Conservation (phyloP, 2,113 vertebrate species). For the Pao palembangensis region DNA sequence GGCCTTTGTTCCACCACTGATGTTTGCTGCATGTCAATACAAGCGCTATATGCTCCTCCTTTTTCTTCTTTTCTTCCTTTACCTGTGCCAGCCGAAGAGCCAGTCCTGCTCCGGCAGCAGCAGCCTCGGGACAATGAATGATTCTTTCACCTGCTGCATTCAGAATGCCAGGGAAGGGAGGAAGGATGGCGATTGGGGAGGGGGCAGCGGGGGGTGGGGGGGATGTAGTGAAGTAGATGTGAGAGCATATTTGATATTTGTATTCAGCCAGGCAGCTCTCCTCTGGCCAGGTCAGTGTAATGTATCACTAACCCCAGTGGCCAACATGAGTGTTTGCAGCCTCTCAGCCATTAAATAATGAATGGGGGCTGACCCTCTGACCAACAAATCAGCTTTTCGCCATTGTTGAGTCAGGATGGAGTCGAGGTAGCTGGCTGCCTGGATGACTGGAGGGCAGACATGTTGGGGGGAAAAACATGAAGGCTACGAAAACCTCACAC, state of each 20-base stretch:
- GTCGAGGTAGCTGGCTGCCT: constrained; percentile 30
- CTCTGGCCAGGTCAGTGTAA: constrained; percentile 64
- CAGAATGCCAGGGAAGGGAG: constrained; percentile 44
- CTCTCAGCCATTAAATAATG: constrained; percentile 74
- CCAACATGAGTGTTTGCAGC: constrained; percentile 58
- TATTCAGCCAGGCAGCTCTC: constrained; percentile 56
- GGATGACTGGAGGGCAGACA: constrained; percentile 24
- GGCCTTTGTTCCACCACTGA: constrained; percentile 68
- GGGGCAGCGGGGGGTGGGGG: constrained; percentile 42
- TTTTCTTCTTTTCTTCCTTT: constrained; percentile 21
- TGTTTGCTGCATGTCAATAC: constrained; percentile 75
- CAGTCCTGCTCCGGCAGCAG: constrained; percentile 17
- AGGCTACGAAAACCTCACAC: constrained; percentile 24
- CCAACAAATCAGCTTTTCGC: constrained; percentile 72
- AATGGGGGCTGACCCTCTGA: constrained; percentile 71
- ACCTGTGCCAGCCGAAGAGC: constrained; percentile 19
- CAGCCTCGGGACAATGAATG: constrained; percentile 37
- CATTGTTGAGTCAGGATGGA: constrained; percentile 49
- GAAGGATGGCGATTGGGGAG: constrained; percentile 46
- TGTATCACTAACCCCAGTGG: constrained; percentile 66
- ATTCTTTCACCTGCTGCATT: constrained; percentile 39
- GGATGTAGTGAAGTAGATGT: constrained; percentile 57
- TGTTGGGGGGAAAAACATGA: constrained; percentile 42
- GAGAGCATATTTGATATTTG: constrained; percentile 67
- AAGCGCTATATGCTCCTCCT: constrained; percentile 42